Evolutionary conservation across 2,888 invertebrate species (phyloP), one percentile per base, ranked within the genome.

Genomic region (Hydrotaea cyrtoneurina): DNA sequence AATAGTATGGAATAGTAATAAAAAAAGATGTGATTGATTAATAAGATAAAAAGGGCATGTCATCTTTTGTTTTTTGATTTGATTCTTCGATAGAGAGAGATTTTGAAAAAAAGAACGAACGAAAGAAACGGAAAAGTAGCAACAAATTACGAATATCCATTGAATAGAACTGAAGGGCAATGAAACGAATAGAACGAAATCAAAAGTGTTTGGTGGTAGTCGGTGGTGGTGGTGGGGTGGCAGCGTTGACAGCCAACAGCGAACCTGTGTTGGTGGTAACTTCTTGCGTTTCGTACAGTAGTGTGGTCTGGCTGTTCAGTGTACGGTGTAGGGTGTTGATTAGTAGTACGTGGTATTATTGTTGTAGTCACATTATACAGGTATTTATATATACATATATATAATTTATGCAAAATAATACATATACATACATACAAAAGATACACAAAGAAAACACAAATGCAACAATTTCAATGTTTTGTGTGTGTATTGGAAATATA

Each of bases 401-500:
- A 55, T 53, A 78, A 66, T 46, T 5, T 82, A 74, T 50, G 15
- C n/a, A n/a, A n/a, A n/a, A n/a, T n/a, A n/a, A n/a, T 50, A 50
- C n/a, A 50, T 50, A 43, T 43, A 43, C 11, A 43, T 43, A 43
- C 43, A 43, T 43, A 89, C 90, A 87, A 88, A 87, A 87, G n/a
- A 85, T 88, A 88, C 89, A 90, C 90, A 89, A 86, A 90, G 90
- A 90, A 89, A 90, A 86, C 87, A 87, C 81, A 86, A 84, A 86
- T 85, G 78, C 66, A 79, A 72, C 36, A 73, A 71, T 82, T 86
- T 80, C 59, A 78, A 88, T 87, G 87, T 86, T 88, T 90, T 89
- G 88, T 88, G 86, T 88, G 90, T 90, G 89, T 87, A 88, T 87
- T 87, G 87, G 87, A 90, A 88, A 89, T n/a, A n/a, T n/a, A n/a